Conservation (phyloP, 1,140 invertebrate species). For the Hyles euphorbiae region DNA sequence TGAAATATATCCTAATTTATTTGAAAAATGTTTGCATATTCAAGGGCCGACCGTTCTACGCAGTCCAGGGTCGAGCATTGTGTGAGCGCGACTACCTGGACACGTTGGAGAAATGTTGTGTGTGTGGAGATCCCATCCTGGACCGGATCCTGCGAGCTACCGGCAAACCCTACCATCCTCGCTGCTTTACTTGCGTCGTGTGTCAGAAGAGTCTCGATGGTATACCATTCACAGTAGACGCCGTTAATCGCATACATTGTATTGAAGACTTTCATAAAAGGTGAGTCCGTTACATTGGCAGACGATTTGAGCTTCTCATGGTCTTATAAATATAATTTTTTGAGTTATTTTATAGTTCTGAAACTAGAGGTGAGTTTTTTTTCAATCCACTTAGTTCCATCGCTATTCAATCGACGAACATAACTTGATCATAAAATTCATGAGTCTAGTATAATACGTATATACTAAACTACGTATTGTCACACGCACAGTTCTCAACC, state of each 20-base stretch:
- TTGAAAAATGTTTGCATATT: slow-evolving; percentile 11
- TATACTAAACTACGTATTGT: too few relatives aligned
- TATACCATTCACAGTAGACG: slow-evolving; percentile 98
- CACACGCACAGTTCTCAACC: too few relatives aligned
- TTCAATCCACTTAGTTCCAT: too few relatives aligned
- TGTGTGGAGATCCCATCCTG: slow-evolving; percentile 94
- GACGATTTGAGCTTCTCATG: too few relatives aligned
- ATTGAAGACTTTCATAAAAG: slow-evolving; percentile 99
- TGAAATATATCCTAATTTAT: too few relatives aligned
- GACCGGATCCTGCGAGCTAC: slow-evolving; percentile 96
- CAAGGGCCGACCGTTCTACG: slow-evolving; percentile 93
- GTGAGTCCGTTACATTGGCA: slow-evolving; percentile 32
- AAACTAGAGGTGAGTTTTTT: too few relatives aligned
- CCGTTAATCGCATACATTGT: slow-evolving; percentile 97
- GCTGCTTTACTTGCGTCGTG: slow-evolving; percentile 97
- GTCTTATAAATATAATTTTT: too few relatives aligned
- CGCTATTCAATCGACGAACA: too few relatives aligned
- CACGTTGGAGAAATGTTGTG: slow-evolving; percentile 96
- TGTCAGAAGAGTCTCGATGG: slow-evolving; percentile 97
- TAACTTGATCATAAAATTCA: too few relatives aligned
- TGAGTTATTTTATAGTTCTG: too few relatives aligned
- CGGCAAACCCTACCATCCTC: slow-evolving; percentile 97
- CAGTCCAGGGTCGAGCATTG: slow-evolving; percentile 92
- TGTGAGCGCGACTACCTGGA: slow-evolving; percentile 96
- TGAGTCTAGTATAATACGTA: too few relatives aligned